Evolutionary conservation across 2,888 invertebrate species (phyloP), one percentile per base, ranked within the genome.

Genomic region (Dendrolimus houi): DNA sequence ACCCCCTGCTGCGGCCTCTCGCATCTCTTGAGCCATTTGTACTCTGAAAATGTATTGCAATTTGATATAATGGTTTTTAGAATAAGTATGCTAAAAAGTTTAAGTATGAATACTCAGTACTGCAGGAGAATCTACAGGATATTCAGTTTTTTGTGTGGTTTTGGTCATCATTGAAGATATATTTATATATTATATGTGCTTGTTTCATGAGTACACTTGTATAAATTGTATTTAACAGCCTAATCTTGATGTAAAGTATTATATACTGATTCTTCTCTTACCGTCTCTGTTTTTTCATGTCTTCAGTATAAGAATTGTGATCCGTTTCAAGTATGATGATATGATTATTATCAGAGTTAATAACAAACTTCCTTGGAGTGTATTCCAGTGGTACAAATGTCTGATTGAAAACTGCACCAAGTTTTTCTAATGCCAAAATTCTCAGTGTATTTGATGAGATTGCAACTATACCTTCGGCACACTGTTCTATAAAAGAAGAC

Each of bases 1-100:
- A 1, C 89, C 88, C 0, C 90, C 89, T 0, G 91, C 86, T 1
- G 99, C 99, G 0, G 99, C 98, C 83, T 98, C 98, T 60, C 98
- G 94, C 97, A 99, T 98, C 88, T 99, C 98, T 78, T 98, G 97
- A 0, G 99, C 99, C 97, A 99, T 98, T 91, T 99, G 99, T 58
- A 97, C 93, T 70, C 98, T 94, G 60, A 17, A 65, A 55, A 56
- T 53, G 41, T 29, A 29, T 29, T 29, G 29, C 29, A 6, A 29
- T 29, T 29, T 29, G 29, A 29, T 29, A 29, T 29, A 29, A 29
- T 29, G 29, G 3, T 29, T 29, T 29, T 6, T 29, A 29, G 29
- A 29, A 29, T 29, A 29, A 6, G 29, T 29, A 29, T 6, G 29
- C 6, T 29, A 29, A 29, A n/a, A 29, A 29, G 3, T 29, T 29